Base-by-base conservation (phyloP, 2,888 invertebrate genomes). In the Rosalia funebris region DNA sequence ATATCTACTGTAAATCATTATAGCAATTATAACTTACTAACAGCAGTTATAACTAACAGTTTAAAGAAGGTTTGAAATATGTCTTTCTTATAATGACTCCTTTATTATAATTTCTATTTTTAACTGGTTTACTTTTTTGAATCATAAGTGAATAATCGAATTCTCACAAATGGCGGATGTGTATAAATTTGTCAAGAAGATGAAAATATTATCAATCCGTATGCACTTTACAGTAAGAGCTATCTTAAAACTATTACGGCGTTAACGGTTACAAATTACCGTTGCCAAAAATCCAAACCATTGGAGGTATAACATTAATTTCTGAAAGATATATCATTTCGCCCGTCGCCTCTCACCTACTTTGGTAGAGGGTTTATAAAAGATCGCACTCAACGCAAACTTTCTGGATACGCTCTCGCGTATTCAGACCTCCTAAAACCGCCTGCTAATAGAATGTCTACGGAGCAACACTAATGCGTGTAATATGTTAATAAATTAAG, bases 401-500 rank as follows among this genome's bases (percentile, higher is more conserved):
- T 37, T 36, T 48, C 36, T 37, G 5, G 37, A 37, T 37, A 11
- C 10, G 10, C 11, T 14, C 3, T 25, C 2, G 25, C 44, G 19
- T n/a, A 25, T 12, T 11, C 10, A 44, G n/a, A 44, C 0, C 44
- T 5, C 39, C 17, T 9, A 11, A 15, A 50, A 50, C 39, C 39
- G 25, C 14, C 25, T 39, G 16, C 46, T 56, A 56, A 56, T 47
- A 56, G 56, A 46, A 56, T 37, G 37, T 37, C 39, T 17, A 20
- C 14, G 37, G 58, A 62, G 55, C 36, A 34, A 39, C 52, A 14
- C 45, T 60, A 64, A 58, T 56, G 62, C 59, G 14, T 32, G 34
- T 62, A 65, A 65, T 62, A 57, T 65, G 60, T 60, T 65, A 55
- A 65, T 62, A 65, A 65, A 65, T 65, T 62, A 62, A 65, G 62